A percentile compares a stretch with the other conserved stretches of the same genome.
These are phyloP conservation scores for Pygocentrus nattereri DNA, from an alignment of 2,797 vertebrate genomes.

Conservation along the genomic window DNA sequence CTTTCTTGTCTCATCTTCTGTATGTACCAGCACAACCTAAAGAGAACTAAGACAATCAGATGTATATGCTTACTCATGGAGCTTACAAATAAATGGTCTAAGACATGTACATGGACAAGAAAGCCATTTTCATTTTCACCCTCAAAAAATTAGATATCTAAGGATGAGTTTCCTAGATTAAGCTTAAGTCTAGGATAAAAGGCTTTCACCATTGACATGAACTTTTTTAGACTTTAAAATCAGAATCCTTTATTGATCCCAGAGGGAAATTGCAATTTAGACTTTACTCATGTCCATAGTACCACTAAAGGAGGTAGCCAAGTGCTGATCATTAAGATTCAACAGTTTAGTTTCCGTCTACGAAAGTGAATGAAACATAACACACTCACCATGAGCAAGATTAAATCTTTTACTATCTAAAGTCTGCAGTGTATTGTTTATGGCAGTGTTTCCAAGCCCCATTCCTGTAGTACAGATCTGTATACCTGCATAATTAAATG, in stretches of 20 bases:
- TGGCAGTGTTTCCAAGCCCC: too few species aligned
- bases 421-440: not conserved
- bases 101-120: not conserved
- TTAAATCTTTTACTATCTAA: not conserved
- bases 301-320: not conserved
- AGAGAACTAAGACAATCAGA: too few species aligned
- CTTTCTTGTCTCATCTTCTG: not conserved
- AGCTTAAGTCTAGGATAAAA: not conserved
- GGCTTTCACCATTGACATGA: not conserved
- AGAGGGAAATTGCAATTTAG: too few species aligned
- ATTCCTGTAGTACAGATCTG: not conserved
- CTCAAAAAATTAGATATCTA: not conserved
- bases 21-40: not conserved
- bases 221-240: not conserved
- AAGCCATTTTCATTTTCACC: not conserved
- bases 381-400: too few species aligned
- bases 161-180: too few species aligned
- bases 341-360: not conserved
- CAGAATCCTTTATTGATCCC: too few species aligned
- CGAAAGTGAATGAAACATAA: too few species aligned
- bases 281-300: not conserved
- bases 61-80: not conserved
- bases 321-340: not conserved
- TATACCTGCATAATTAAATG: too few species aligned
- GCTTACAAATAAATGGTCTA: not conserved